Evolutionary conservation across 2,888 invertebrate genomes (phyloP).

Genomic region (Parascotia fuliginaria): DNA sequence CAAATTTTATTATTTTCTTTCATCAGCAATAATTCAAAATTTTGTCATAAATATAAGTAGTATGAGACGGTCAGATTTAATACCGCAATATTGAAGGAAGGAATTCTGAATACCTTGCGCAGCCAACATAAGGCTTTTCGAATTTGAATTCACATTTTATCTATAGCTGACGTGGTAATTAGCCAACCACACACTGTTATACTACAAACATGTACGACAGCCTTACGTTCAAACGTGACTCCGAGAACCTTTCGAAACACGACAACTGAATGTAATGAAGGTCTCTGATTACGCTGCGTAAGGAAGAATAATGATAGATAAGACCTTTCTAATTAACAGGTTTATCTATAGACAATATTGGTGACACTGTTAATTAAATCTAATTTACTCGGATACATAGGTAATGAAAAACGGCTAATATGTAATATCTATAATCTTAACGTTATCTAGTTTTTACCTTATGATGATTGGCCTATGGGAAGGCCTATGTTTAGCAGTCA

Average conservation of each 20-base stretch:
- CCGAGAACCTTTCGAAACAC: conserved; percentile 16
- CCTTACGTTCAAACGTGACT: conserved; percentile 45
- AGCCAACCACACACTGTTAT: conserved; percentile 46
- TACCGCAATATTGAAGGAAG: conserved; percentile 7
- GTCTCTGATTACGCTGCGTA: conserved; percentile 28
- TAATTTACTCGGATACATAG: neutral
- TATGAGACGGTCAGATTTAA: neutral
- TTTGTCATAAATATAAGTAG: neutral
- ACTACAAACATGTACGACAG: conserved; percentile 33
- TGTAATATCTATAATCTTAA: too few species aligned
- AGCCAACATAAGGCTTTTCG: conserved; percentile 11
- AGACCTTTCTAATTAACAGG: neutral
- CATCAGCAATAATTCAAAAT: neutral
- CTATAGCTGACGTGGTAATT: conserved; percentile 56
- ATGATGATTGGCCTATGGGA: too few species aligned
- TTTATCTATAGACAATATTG: neutral
- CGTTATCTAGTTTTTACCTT: too few species aligned
- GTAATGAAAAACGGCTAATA: neutral
- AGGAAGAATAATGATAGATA: conserved; percentile 4
- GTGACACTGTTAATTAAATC: neutral
- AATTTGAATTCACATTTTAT: conserved; percentile 25
- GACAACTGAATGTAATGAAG: conserved; percentile 31
- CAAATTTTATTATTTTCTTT: neutral
- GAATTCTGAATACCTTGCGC: conserved; percentile 5
- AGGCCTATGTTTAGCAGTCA: too few species aligned